These are phyloP conservation scores for Calyptommatus sinebrachiatus DNA, from an alignment of 2,113 vertebrate species.

Conservation along the genomic window DNA sequence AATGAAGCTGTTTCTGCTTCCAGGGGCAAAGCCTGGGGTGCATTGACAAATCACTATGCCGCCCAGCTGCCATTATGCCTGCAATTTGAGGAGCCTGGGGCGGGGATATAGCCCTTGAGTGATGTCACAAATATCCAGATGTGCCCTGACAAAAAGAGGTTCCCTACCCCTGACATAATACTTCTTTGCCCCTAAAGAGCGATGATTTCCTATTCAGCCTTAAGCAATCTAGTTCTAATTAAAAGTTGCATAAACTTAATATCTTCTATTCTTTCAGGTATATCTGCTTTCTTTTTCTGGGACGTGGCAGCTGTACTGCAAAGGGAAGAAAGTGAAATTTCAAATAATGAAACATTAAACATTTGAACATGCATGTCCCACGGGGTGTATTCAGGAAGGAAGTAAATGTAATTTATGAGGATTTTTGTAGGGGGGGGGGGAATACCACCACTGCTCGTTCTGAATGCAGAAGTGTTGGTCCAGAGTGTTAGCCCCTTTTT, in stretches of 20 bases:
- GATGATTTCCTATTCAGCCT: background rate
- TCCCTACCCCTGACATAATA: background rate
- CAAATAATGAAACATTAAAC: conserved; percentile 25
- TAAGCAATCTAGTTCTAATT: background rate
- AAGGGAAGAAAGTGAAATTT: background rate
- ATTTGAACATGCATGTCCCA: conserved; percentile 22
- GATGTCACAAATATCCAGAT: too few relatives aligned
- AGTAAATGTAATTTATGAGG: background rate
- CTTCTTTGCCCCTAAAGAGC: background rate
- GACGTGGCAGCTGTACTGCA: background rate
- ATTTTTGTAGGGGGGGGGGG: background rate
- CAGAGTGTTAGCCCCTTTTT: too few relatives aligned
- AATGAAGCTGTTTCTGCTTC: too few relatives aligned
- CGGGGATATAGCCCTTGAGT: too few relatives aligned
- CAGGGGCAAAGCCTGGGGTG: too few relatives aligned
- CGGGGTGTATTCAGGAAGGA: background rate
- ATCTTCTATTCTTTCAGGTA: background rate
- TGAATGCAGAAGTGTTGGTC: background rate
- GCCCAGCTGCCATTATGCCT: too few relatives aligned
- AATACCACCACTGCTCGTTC: background rate
- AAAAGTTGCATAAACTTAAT: background rate
- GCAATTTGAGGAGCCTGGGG: too few relatives aligned
- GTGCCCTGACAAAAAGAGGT: too few relatives aligned
- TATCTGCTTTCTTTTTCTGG: background rate
- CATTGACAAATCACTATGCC: too few relatives aligned